Evolutionary conservation across 92 coral and sea anemone genomes (phyloP), one percentile per base, ranked within the genome.

Genomic region (Bergia puertoricense): DNA sequence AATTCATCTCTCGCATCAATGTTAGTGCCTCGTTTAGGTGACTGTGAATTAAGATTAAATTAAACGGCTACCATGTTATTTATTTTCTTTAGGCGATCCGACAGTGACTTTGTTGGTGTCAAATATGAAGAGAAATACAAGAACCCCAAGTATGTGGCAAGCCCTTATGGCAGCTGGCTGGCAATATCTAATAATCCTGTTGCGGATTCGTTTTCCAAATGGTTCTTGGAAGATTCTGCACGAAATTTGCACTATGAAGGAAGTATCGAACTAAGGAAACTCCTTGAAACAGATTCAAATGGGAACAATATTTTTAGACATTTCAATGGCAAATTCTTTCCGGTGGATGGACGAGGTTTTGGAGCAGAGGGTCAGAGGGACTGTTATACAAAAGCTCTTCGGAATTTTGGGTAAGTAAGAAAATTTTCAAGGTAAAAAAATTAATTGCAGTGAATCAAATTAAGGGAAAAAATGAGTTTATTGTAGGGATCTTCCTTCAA

Each of bases 311-410:
- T 96, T 22, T 93, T 91, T 81, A 92, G 98, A 20, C 82, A 93
- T 85, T 95, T 73, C 56, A 91, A 93, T 36, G 86, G 88, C 14
- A 88, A 93, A 82, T 96, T 93, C 85, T 96, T 93, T 45, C 99
- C 99, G 1, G 95, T 96, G 42, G 99, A 96, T 89, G 99, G 99
- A 14, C 94, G 94, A 54, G 99, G 99, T 76, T 96, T 91, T 89
- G 94, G 96, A 48, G 98, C 99, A 41, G 96, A 96, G 88, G 99
- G 99, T 81, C 98, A 96, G 82, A 91, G 97, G 66, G 99, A 96
- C 89, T 96, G 99, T 48, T 86, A 82, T 45, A 95, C 96, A 39
- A 93, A 95, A 62, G 99, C 99, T 1, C 94, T 96, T 14, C 86
- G 99, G 88, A 96, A 96, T 89, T 96, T 91, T 90, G 99, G 99